phyloP scores from a whole-genome alignment of 2,888 invertebrate genomes.

The Trichogramma evanescens region DNA sequence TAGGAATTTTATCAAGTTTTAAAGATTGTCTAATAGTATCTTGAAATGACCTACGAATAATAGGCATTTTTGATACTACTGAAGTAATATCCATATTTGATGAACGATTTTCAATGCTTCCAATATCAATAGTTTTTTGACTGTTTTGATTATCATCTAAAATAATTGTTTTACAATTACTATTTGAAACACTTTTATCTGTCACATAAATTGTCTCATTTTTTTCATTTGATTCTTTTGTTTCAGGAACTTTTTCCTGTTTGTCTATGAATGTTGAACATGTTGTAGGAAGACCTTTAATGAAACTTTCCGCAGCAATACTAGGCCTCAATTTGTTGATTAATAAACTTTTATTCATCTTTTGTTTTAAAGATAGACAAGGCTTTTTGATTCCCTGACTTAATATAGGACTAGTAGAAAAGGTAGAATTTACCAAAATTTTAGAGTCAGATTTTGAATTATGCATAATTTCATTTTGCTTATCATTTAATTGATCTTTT shows the following conservation, averaged over 20 bases:
- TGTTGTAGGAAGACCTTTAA: constrained; percentile 25
- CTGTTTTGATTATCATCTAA: constrained; percentile 8
- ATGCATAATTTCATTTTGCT: background rate
- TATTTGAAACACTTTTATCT: background rate
- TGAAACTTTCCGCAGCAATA: constrained; percentile 8
- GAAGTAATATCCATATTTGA: constrained; percentile 19
- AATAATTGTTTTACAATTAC: constrained; percentile 8
- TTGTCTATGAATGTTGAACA: constrained; percentile 34
- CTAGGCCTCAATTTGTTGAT: background rate
- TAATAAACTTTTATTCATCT: background rate
- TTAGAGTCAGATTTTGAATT: background rate
- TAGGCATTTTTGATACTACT: constrained; percentile 9
- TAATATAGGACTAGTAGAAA: constrained; percentile 23
- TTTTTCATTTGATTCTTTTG: background rate
- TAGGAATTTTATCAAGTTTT: constrained; percentile 2
- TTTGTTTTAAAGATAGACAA: constrained; percentile 11
- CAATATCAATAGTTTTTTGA: constrained; percentile 11
- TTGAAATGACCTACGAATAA: constrained; percentile 10
- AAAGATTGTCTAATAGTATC: constrained; percentile 8
- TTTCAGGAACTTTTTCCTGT: background rate
- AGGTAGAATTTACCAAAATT: background rate
- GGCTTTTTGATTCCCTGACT: constrained; percentile 18
- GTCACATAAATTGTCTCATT: background rate
- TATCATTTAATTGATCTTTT: constrained; percentile 4
- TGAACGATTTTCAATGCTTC: background rate